phyloP scores from a whole-genome alignment of 2,888 invertebrate species.

The Melitaea athalia region DNA sequence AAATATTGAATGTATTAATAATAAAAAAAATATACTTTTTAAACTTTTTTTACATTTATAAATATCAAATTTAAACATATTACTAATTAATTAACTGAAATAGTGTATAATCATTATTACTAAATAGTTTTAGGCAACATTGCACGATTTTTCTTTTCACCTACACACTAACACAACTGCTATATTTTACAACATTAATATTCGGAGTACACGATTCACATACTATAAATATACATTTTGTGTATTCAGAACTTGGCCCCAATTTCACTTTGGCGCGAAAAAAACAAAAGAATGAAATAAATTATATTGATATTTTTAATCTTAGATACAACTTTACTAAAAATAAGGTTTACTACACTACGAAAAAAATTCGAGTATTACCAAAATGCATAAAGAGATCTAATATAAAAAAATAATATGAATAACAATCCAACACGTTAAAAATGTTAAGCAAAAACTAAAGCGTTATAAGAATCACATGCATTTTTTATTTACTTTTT shows the following conservation, averaged over 20 bases:
- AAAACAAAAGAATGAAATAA: neutral
- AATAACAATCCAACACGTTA: constrained; percentile 12
- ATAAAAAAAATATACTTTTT: too few relatives aligned
- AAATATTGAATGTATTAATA: neutral
- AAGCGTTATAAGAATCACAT: constrained; percentile 25
- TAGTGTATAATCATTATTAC: neutral
- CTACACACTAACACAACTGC: neutral
- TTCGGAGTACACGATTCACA: neutral
- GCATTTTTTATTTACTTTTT: constrained; percentile 15
- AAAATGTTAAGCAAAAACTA: constrained; percentile 18
- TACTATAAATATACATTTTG: neutral
- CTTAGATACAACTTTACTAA: constrained; percentile 25
- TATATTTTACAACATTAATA: neutral
- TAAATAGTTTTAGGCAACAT: neutral
- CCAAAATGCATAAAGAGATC: constrained; percentile 67
- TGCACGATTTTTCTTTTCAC: neutral
- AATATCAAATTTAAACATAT: neutral
- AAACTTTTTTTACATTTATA: neutral
- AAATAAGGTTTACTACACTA: constrained; percentile 40
- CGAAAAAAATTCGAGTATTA: constrained; percentile 50
- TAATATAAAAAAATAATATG: constrained; percentile 37
- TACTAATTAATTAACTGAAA: neutral
- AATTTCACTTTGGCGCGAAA: constrained; percentile 6
- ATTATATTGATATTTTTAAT: constrained; percentile 1
- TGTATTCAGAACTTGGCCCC: constrained; percentile 1